These are phyloP conservation scores for Agrotis clavis DNA, from an alignment of 2,888 invertebrate species.

Conservation along the genomic window DNA sequence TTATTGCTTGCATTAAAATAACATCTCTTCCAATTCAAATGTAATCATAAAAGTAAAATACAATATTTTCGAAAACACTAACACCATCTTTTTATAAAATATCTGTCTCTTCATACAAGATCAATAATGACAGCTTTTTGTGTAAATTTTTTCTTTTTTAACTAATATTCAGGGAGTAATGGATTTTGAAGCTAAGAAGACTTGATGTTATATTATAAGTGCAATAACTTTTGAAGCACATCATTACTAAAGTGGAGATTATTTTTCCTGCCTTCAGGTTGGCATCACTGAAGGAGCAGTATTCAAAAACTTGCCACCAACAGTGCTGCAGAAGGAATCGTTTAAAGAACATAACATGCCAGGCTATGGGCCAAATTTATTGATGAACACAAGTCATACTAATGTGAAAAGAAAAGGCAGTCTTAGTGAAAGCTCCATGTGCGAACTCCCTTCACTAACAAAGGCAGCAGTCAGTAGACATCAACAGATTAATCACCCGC, in stretches of 20 bases:
- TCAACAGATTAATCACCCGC: constrained; percentile 74
- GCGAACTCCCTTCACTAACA: constrained; percentile 78
- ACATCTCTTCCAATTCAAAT: constrained; percentile 50
- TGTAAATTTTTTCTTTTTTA: constrained; percentile 71
- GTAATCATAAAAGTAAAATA: constrained; percentile 26
- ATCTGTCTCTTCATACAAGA: constrained; percentile 56
- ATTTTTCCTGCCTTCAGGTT: constrained; percentile 92
- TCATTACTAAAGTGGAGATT: constrained; percentile 91
- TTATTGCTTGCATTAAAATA: constrained; percentile 55
- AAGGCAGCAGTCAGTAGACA: constrained; percentile 77
- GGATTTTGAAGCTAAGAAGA: constrained; percentile 89
- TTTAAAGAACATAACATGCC: constrained; percentile 80
- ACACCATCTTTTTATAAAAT: constrained; percentile 54
- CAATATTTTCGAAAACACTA: constrained; percentile 42
- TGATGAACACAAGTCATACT: constrained; percentile 72
- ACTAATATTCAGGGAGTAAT: constrained; percentile 83
- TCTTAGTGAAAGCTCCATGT: constrained; percentile 86
- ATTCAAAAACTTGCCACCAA: constrained; percentile 88
- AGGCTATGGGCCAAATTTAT: constrained; percentile 76
- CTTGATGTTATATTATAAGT: constrained; percentile 82
- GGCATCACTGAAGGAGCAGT: constrained; percentile 91
- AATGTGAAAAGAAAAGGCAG: constrained; percentile 78
- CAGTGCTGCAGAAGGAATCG: constrained; percentile 85
- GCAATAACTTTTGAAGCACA: constrained; percentile 87
- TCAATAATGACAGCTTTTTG: constrained; percentile 60